phyloP scores from a whole-genome alignment of 2,113 vertebrate species.

The Dryoscopus gambensis region DNA sequence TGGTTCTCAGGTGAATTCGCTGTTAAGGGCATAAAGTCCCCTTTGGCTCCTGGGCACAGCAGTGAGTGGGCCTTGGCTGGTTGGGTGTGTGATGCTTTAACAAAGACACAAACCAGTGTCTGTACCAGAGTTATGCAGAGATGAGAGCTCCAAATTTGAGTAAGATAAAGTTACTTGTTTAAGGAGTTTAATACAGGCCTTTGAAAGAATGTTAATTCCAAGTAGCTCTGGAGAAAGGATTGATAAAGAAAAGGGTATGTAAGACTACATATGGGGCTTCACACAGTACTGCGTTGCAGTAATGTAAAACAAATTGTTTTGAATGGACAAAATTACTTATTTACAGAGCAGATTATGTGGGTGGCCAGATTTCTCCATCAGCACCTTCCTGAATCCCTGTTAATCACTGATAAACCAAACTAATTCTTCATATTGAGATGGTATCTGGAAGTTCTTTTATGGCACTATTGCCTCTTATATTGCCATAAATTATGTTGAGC shows the following conservation, averaged over 20 bases:
- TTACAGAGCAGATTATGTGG: background rate
- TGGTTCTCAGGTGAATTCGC: background rate
- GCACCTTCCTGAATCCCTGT: background rate
- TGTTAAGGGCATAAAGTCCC: background rate
- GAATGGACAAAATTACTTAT: background rate
- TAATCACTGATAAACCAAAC: background rate
- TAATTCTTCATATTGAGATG: background rate
- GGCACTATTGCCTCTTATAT: fast-evolving
- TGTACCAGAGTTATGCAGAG: background rate
- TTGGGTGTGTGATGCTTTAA: background rate
- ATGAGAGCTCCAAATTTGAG: background rate
- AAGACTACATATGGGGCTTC: background rate
- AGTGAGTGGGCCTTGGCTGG: background rate
- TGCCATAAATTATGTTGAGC: background rate
- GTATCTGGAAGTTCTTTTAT: background rate
- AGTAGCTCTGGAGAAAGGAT: background rate
- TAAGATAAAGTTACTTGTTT: background rate
- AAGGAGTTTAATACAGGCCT: background rate
- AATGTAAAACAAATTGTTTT: background rate
- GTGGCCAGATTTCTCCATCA: background rate
- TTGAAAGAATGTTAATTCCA: background rate
- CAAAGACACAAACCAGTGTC: background rate
- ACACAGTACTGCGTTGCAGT: background rate
- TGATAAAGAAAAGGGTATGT: fast-evolving
- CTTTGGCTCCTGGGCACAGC: background rate